Conservation (phyloP, 2,888 invertebrate genomes). For the Zootermopsis nevadensis region DNA sequence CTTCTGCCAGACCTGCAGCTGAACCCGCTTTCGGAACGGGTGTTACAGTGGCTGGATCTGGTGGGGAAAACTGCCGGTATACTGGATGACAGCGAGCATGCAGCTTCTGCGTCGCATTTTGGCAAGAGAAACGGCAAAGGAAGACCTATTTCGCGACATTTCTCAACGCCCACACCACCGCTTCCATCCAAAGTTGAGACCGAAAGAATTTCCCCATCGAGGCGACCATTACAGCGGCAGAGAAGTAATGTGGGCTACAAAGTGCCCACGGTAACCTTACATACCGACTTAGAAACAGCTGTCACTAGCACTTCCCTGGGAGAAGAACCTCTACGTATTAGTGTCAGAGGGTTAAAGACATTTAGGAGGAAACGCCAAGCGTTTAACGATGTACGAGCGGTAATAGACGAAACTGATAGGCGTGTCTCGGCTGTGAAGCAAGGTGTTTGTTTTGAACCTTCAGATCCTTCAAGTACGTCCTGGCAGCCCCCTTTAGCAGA, state of each 20-base stretch:
- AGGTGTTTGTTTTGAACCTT: neutral
- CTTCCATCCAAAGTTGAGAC: neutral
- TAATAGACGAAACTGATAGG: neutral
- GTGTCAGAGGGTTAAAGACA: slow-evolving; percentile 24
- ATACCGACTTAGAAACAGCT: neutral
- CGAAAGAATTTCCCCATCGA: neutral
- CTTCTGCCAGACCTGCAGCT: slow-evolving; percentile 29
- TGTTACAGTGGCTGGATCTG: slow-evolving; percentile 82
- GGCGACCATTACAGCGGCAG: neutral
- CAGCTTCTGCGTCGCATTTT: neutral
- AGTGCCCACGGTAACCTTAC: neutral
- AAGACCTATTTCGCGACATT: neutral
- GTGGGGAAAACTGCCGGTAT: slow-evolving; percentile 67
- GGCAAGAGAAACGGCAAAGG: neutral
- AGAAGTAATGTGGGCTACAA: neutral
- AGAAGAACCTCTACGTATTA: neutral
- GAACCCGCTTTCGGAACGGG: slow-evolving; percentile 75
- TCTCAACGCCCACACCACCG: neutral
- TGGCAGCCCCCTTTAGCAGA: slow-evolving; percentile 2
- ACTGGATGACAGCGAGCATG: slow-evolving; percentile 9
- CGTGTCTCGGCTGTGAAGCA: neutral
- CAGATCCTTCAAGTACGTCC: no score
- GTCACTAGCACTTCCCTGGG: neutral
- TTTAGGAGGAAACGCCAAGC: neutral
- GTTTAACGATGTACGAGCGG: neutral